phyloP scores from a whole-genome alignment of 2,888 invertebrate genomes.

The Limnephilus lunatus region DNA sequence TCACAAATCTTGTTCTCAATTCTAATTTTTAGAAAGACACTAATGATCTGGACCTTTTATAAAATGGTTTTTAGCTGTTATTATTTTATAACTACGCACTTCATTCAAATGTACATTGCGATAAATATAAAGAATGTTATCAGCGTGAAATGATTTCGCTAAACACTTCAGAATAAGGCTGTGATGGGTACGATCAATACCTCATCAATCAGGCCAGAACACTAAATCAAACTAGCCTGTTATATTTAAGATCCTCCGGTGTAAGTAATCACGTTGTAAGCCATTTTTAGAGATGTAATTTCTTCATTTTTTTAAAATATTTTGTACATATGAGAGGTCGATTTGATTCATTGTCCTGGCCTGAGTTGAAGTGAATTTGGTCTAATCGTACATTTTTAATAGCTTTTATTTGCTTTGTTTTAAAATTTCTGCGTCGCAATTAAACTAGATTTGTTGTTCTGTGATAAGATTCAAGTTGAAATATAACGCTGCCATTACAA shows the following conservation, averaged over 20 bases:
- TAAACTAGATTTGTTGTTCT: not conserved
- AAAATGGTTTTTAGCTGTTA: not conserved
- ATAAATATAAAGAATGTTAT: not conserved
- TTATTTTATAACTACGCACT: not conserved
- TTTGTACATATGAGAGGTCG: too few relatives aligned
- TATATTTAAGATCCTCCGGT: too few relatives aligned
- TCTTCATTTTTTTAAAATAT: too few relatives aligned
- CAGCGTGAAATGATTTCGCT: not conserved
- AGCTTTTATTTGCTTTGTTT: not conserved
- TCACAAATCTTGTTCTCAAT: not conserved
- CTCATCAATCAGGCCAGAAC: too few relatives aligned
- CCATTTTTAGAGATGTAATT: too few relatives aligned
- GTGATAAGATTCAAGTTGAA: not conserved
- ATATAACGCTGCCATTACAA: not conserved
- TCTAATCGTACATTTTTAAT: not conserved
- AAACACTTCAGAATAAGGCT: not conserved
- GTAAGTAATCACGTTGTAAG: too few relatives aligned
- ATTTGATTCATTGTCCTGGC: too few relatives aligned
- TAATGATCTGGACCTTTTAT: not conserved
- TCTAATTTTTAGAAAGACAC: not conserved
- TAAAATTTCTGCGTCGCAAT: not conserved
- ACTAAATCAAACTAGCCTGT: too few relatives aligned
- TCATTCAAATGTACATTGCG: not conserved
- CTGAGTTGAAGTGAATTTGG: too few relatives aligned
- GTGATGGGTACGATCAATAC: too few relatives aligned